Conservation (phyloP, 2,888 invertebrate genomes). For the Abscondita cerata region DNA sequence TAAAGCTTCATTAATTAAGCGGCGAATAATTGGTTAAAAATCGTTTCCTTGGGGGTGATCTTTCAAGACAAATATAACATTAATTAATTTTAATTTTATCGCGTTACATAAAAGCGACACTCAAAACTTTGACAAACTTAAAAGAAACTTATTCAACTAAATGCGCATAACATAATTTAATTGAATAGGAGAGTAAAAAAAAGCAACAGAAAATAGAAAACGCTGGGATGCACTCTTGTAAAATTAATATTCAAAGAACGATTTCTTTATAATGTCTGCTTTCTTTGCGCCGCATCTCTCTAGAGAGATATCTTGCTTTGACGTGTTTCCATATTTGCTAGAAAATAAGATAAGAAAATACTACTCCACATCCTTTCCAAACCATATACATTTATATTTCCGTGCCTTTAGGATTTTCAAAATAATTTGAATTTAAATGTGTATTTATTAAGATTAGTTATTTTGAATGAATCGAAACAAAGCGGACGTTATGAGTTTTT, state of each 20-base stretch:
- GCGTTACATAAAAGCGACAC: too few species aligned
- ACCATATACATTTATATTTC: slow-evolving; percentile 6
- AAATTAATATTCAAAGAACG: slow-evolving; percentile 31
- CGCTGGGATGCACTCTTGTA: slow-evolving; percentile 1
- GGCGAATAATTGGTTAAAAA: too few species aligned
- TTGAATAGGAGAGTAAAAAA: neutral
- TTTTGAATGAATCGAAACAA: too few species aligned
- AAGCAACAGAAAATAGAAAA: slow-evolving; percentile 1
- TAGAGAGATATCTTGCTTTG: slow-evolving; percentile 27
- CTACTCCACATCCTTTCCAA: slow-evolving; percentile 15
- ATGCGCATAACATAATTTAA: neutral
- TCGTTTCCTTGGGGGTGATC: too few species aligned
- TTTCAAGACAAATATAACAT: too few species aligned
- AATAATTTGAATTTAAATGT: neutral
- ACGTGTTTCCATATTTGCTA: slow-evolving; percentile 32
- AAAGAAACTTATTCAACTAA: neutral
- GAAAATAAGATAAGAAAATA: slow-evolving; percentile 29
- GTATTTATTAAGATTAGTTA: neutral
- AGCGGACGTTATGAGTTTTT: too few species aligned
- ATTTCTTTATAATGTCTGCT: slow-evolving; percentile 27
- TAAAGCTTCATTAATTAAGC: too few species aligned
- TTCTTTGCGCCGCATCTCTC: slow-evolving; percentile 27
- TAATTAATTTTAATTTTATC: too few species aligned
- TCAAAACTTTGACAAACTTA: neutral
- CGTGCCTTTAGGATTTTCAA: neutral